phyloP scores from a whole-genome alignment of 2,797 vertebrate species.

The Macroramphosus scolopax region DNA sequence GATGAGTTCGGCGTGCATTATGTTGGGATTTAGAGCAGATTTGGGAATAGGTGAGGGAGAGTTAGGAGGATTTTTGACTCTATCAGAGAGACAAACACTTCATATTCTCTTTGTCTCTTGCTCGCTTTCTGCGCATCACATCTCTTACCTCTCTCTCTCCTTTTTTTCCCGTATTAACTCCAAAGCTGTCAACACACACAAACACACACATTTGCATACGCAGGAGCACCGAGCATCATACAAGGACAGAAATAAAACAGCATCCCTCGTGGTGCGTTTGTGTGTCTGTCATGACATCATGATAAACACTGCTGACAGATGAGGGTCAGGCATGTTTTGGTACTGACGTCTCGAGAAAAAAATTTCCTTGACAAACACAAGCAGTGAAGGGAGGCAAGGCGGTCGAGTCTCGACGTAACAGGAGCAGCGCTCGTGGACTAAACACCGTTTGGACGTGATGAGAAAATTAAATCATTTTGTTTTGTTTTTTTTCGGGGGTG shows the following conservation, averaged over 20 bases:
- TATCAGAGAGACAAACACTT: conserved; percentile 9
- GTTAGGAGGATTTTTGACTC: conserved; percentile 12
- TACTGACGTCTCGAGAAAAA: conserved; percentile 16
- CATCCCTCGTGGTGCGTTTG: conserved; percentile 17
- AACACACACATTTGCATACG: background rate
- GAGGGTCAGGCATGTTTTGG: conserved; percentile 57
- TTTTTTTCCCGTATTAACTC: conserved; percentile 21
- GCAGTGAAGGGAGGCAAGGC: conserved; percentile 3
- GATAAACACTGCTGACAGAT: conserved; percentile 60
- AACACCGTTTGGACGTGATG: conserved; percentile 14
- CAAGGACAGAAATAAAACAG: conserved; percentile 2
- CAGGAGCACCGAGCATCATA: no score
- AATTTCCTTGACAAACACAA: conserved; percentile 17
- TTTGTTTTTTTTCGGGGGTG: conserved; percentile 9
- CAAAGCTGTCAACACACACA: conserved; percentile 10
- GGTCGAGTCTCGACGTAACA: conserved; percentile 4
- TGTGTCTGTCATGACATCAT: conserved; percentile 39
- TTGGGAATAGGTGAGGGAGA: conserved; percentile 12
- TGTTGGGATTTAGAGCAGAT: conserved; percentile 24
- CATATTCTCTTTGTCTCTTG: background rate
- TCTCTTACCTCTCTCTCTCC: conserved; percentile 11
- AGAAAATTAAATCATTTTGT: conserved; percentile 3
- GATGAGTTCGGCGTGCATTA: conserved; percentile 13
- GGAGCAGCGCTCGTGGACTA: background rate
- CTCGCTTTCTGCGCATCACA: conserved; percentile 17